Evolutionary conservation across 2,797 vertebrate species (phyloP).

Genomic region (Cryptoprocta ferox): DNA sequence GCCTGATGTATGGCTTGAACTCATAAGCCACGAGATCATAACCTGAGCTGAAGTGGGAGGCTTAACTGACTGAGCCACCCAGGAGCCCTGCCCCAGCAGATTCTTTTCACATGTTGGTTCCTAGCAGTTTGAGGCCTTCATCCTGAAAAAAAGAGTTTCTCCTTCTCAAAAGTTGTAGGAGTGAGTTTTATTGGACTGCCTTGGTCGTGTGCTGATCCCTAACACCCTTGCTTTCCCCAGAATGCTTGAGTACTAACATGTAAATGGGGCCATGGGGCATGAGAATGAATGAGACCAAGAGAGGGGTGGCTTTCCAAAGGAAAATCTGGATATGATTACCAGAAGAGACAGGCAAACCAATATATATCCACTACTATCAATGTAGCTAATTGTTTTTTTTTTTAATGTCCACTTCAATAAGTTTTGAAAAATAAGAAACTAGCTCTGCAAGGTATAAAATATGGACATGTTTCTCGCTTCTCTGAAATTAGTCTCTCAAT

Average conservation of each 20-base stretch:
- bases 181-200: neutral
- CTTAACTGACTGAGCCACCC: too few relatives aligned
- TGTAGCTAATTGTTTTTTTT: neutral
- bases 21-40: too few relatives aligned
- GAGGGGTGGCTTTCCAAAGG: neutral
- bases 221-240: neutral
- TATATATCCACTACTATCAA: neutral
- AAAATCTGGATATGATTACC: neutral
- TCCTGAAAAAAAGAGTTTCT: neutral
- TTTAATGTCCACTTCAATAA: neutral
- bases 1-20: too few relatives aligned
- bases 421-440: neutral
- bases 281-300: neutral
- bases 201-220: neutral
- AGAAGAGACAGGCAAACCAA: neutral
- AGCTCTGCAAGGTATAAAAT: constrained; percentile 5
- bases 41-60: too few relatives aligned
- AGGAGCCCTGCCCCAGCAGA: neutral
- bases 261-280: neutral
- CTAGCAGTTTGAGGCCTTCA: neutral
- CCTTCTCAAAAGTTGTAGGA: neutral
- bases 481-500: neutral
- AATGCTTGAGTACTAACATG: neutral
- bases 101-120: neutral
- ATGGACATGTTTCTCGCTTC: neutral